Evolutionary conservation across 2,888 invertebrate species (phyloP), one percentile per base, ranked within the genome.

Genomic region (Patella depressa): DNA sequence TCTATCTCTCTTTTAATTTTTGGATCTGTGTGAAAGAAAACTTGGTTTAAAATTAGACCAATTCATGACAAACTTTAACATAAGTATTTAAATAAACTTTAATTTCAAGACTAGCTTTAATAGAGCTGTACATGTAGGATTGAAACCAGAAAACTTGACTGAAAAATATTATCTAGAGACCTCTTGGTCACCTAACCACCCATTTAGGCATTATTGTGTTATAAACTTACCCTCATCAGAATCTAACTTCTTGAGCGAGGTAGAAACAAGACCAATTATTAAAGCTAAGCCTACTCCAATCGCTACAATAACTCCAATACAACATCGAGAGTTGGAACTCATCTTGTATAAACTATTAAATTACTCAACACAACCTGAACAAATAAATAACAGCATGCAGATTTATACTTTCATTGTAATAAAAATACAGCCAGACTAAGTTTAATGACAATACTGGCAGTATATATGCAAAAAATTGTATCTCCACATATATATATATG

Each of bases 171-270:
- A 34, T 34, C 34, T 34, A 34, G 34, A 34, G 34, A 34, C 34
- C 34, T 34, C 34, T 34, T 34, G 59, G 12, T 4, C 9, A n/a
- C 7, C 7, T 4, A 19, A n/a, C 17, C 70, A 34, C 7, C 12
- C 4, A 34, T 45, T 45, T 14, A 29, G 53, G 14, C 17, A 17
- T 17, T 59, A n/a, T 65, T 5, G 12, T n/a, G 34, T 45, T 3
- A 45, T 29, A 17, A 11, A 77, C 80, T 78, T 81, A 90, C 89
- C 86, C 87, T 89, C 88, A 81, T 88, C 87, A 53, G 88, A 89
- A 17, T 85, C 83, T 69, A 89, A 81, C 79, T 88, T 90, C 84
- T 88, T 87, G 76, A 89, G 82, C 11, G 88, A 90, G 3, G 83
- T 82, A 5, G 84, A 87, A 0, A 89, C 78, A 70, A 89, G 77